Percentiles rank a stretch among this genome's conserved stretches.
These are phyloP conservation scores for Hydrophis major DNA, from an alignment of 2,797 vertebrate species.

Conservation along the genomic window DNA sequence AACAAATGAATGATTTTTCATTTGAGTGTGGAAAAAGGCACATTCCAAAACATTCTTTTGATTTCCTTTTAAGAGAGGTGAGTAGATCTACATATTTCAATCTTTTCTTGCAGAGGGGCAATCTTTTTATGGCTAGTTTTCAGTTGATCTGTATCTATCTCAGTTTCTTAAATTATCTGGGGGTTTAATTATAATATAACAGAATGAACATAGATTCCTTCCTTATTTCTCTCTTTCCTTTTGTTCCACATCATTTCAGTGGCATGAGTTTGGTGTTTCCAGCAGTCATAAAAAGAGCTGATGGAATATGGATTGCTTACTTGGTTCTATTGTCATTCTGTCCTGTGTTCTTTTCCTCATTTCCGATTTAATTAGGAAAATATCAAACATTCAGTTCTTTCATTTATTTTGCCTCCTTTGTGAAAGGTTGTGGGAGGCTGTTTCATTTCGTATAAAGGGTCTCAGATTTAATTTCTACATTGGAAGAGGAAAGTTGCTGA, in stretches of 20 bases:
- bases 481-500: not conserved
- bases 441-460: not conserved
- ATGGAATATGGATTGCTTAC: not conserved
- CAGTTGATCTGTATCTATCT: not conserved
- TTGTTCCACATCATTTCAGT: not conserved
- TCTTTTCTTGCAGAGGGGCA: not conserved
- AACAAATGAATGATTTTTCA: constrained; percentile 9
- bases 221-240: not conserved
- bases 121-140: not conserved
- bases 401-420: not conserved
- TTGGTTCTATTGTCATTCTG: not conserved
- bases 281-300: not conserved
- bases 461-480: not conserved
- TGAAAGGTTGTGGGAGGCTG: not conserved
- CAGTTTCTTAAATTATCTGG: not conserved
- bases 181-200: not conserved
- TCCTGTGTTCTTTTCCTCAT: not conserved
- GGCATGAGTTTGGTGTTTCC: not conserved
- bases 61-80: not conserved
- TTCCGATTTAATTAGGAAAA: not conserved
- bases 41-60: not conserved
- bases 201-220: not conserved
- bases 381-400: not conserved
- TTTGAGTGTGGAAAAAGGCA: not conserved
- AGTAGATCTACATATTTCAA: not conserved